These are phyloP conservation scores for Rhimphoctona megacephalus DNA, from an alignment of 2,888 invertebrate species.

Conservation along the genomic window DNA sequence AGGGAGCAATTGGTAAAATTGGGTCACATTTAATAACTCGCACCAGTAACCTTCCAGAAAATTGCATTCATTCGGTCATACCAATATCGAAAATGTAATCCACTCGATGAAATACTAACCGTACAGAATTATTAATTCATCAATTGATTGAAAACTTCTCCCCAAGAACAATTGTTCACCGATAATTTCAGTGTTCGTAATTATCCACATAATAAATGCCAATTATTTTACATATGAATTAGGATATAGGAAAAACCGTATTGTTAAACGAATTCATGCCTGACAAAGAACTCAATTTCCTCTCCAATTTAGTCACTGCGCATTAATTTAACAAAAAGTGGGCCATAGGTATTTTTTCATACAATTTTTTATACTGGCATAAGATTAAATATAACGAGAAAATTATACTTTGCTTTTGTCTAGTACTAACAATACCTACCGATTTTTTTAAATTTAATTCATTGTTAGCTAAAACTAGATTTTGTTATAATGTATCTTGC, in stretches of 20 bases:
- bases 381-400: too few species aligned
- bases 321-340: background rate
- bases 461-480: background rate
- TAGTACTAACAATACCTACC: too few species aligned
- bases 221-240: background rate
- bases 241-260: background rate
- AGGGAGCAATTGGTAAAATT: background rate
- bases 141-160: constrained; percentile 28
- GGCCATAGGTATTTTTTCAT: background rate
- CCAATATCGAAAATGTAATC: constrained; percentile 26
- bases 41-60: constrained; percentile 22
- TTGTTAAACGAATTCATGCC: background rate
- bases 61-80: constrained; percentile 37
- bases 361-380: background rate
- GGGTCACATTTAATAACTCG: constrained; percentile 49
- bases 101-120: constrained; percentile 12
- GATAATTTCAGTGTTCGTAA: background rate
- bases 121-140: constrained; percentile 11
- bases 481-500: background rate
- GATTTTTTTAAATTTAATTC: too few species aligned
- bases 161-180: background rate
- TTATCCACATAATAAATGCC: background rate
- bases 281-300: background rate
- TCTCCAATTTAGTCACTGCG: background rate
- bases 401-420: too few species aligned